phyloP scores from a whole-genome alignment of 2,797 vertebrate genomes.

The Parambassis ranga region DNA sequence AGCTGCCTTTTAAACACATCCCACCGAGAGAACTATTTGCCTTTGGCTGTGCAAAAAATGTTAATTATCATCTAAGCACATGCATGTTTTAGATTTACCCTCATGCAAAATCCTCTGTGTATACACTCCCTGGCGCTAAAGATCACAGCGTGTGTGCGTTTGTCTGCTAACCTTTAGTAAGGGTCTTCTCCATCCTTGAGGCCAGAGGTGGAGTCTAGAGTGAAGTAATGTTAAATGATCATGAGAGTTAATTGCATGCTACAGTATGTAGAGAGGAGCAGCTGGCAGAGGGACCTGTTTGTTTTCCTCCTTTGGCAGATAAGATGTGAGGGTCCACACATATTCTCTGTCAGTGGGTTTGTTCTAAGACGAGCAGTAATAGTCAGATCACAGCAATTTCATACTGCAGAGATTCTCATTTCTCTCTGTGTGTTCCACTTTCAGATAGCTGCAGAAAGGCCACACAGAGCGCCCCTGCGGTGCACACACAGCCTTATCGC shows the following conservation, averaged over 20 bases:
- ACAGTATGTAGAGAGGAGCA: constrained; percentile 12
- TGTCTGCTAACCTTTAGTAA: constrained; percentile 34
- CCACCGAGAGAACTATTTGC: constrained; percentile 7
- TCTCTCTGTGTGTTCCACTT: constrained; percentile 23
- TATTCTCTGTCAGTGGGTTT: background rate
- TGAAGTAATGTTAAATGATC: too few species aligned
- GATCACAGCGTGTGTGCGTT: constrained; percentile 5
- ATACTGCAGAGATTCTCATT: constrained; percentile 9
- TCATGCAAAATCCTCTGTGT: constrained; percentile 2
- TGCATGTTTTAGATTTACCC: background rate
- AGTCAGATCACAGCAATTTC: constrained; percentile 42
- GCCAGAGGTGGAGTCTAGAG: background rate
- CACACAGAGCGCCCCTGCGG: constrained; percentile 8
- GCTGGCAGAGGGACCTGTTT: constrained; percentile 17
- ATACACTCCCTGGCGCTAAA: constrained; percentile 20
- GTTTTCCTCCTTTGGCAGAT: constrained; percentile 13
- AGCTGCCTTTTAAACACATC: constrained; percentile 27
- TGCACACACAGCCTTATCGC: constrained; percentile 31
- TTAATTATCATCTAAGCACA: constrained; percentile 21
- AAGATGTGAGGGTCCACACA: constrained; percentile 12
- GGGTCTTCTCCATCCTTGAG: constrained; percentile 2
- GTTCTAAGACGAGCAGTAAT: constrained; percentile 13
- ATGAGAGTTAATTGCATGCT: constrained; percentile 34
- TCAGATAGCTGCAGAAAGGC: constrained; percentile 31
- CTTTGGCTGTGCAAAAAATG: constrained; percentile 18